phyloP scores from a whole-genome alignment of 2,797 vertebrate species.

The Mus spretus region DNA sequence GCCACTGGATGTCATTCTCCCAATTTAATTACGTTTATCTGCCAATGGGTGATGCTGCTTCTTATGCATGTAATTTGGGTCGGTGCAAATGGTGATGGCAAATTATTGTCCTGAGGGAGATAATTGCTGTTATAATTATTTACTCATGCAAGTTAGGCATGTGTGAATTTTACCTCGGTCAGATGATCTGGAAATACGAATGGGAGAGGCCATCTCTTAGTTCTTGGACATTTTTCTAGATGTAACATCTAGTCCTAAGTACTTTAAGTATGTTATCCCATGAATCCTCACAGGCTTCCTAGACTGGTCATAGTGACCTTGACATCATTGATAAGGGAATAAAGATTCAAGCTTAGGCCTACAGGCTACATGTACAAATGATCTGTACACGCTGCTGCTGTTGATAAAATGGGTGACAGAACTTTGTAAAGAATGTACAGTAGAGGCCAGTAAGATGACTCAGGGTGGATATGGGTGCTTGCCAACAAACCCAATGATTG shows the following conservation, averaged over 20 bases:
- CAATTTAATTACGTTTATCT: conserved; percentile 76
- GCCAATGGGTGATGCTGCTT: conserved; percentile 67
- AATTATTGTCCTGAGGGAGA: conserved; percentile 67
- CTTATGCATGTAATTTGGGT: conserved; percentile 67
- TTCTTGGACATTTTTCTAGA: neutral
- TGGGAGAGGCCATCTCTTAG: neutral
- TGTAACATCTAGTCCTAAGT: neutral
- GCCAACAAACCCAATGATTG: neutral
- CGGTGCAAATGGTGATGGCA: conserved; percentile 61
- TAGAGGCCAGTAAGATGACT: neutral
- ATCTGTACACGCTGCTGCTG: neutral
- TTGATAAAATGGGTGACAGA: neutral
- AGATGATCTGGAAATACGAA: conserved; percentile 4
- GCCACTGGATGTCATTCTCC: conserved; percentile 73
- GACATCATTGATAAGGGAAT: neutral
- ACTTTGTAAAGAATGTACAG: neutral
- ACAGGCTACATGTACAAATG: neutral
- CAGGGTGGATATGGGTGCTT: neutral
- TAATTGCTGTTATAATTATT: conserved; percentile 71
- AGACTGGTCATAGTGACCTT: neutral
- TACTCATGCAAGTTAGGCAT: conserved; percentile 51
- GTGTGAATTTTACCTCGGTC: conserved; percentile 28
- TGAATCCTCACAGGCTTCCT: neutral
- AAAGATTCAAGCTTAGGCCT: neutral
- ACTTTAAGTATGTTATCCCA: neutral